Evolutionary conservation across 2,888 invertebrate genomes (phyloP), one percentile per base, ranked within the genome.

Genomic region (Drosophila trichaetosa): DNA sequence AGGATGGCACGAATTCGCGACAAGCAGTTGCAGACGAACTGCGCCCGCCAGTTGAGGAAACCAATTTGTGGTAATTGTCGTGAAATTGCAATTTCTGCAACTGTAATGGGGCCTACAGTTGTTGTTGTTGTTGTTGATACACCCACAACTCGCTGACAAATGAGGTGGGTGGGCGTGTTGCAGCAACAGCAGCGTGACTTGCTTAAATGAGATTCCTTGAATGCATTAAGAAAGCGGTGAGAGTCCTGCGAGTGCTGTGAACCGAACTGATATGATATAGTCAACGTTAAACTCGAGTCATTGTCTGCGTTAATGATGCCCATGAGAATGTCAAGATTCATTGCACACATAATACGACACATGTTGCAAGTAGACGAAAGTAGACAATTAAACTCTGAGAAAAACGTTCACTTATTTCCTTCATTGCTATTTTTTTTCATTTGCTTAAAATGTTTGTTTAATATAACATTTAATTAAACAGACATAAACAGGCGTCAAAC

Each of bases 1-100:
- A 73, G 66, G 78, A 61, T 16, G 56, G 40, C 58, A 65, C 52
- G 61, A 67, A 46, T 56, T 56, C 38, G 21, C 54, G 53, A 33
- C 68, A 46, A 46, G 67, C 75, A 78, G 70, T 59, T 78, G 57
- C 49, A 67, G 78, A 79, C 79, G 65, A 74, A 74, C 60, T 75
- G 64, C 72, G 68, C 68, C 70, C 74, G 74, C 80, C 79, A 82
- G 85, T 87, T 87, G 87, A 85, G 88, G 88, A 87, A 85, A 85
- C 85, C 88, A 89, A 89, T 89, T 89, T 89, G 88, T 84, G 88
- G 88, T 89, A 89, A 89, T 89, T 89, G 89, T 89, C 88, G 88
- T 81, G 88, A 88, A 87, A 89, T 87, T 89, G 87, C 89, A 87
- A 80, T 87, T 89, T 82, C 89, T 85, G 83, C 83, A 87, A 83